Percentiles rank a stretch among this genome's conserved stretches.
These are phyloP conservation scores for Carollia perspicillata DNA, from an alignment of 2,113 vertebrate genomes.

Conservation along the genomic window DNA sequence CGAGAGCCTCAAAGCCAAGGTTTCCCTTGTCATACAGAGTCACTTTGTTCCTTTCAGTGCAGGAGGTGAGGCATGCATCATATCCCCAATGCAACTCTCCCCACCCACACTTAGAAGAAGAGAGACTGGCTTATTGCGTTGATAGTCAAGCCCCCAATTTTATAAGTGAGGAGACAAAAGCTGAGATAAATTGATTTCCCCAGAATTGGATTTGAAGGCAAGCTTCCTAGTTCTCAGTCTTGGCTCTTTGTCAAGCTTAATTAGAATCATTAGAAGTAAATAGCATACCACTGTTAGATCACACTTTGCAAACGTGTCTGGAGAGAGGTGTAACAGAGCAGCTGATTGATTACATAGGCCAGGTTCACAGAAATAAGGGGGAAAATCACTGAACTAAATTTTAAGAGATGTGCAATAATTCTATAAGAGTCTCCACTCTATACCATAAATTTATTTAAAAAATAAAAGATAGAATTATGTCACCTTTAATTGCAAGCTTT, in stretches of 20 bases:
- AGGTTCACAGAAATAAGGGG: neutral
- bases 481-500: neutral
- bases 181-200: neutral
- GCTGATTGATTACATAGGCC: neutral
- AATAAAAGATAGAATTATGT: constrained; percentile 39
- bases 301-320: neutral
- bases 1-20: neutral
- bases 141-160: neutral
- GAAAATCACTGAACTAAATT: neutral
- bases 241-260: neutral
- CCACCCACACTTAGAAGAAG: neutral
- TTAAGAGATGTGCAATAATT: constrained; percentile 22
- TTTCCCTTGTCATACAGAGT: neutral
- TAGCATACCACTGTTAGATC: neutral
- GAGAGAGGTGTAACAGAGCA: neutral
- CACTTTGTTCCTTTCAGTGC: neutral
- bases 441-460: constrained; percentile 43
- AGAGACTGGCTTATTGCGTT: neutral
- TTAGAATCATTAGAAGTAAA: constrained; percentile 37
- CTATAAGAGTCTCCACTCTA: constrained; percentile 18
- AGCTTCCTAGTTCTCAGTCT: neutral
- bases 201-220: neutral
- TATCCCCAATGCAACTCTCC: neutral
- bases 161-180: neutral
- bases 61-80: neutral